These are phyloP conservation scores for Elanoides forficatus DNA, from an alignment of 2,113 vertebrate genomes.

Conservation along the genomic window DNA sequence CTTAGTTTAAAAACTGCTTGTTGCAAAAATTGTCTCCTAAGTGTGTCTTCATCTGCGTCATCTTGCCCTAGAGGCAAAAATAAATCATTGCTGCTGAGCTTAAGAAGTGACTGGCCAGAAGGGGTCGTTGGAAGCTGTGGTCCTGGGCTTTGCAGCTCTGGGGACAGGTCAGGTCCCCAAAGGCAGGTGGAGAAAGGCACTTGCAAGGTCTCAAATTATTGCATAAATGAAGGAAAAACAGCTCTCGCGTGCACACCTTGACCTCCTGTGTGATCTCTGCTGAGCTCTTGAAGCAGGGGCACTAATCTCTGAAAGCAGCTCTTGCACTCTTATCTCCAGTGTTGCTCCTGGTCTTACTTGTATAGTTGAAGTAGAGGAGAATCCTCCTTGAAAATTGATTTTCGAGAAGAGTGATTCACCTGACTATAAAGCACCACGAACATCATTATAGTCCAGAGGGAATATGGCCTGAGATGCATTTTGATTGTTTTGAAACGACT, in stretches of 20 bases:
- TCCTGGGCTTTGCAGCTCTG: neutral
- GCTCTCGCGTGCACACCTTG: neutral
- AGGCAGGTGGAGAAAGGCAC: neutral
- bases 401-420: neutral
- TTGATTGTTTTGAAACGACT: neutral
- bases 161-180: neutral
- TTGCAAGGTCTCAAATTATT: neutral
- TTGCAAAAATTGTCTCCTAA: neutral
- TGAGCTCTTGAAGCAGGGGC: neutral
- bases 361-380: neutral
- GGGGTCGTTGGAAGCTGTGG: neutral
- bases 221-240: neutral
- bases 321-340: neutral
- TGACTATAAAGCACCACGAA: neutral
- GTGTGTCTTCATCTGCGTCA: neutral
- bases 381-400: slow-evolving; percentile 12
- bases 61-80: neutral
- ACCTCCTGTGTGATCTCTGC: slow-evolving; percentile 18
- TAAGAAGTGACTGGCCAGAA: neutral
- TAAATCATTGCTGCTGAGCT: neutral
- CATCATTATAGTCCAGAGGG: neutral
- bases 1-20: neutral
- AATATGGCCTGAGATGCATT: neutral
- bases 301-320: slow-evolving; percentile 18
- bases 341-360: neutral